phyloP scores from a whole-genome alignment of 64 coral and sea anemone species.

The Porites lutea region DNA sequence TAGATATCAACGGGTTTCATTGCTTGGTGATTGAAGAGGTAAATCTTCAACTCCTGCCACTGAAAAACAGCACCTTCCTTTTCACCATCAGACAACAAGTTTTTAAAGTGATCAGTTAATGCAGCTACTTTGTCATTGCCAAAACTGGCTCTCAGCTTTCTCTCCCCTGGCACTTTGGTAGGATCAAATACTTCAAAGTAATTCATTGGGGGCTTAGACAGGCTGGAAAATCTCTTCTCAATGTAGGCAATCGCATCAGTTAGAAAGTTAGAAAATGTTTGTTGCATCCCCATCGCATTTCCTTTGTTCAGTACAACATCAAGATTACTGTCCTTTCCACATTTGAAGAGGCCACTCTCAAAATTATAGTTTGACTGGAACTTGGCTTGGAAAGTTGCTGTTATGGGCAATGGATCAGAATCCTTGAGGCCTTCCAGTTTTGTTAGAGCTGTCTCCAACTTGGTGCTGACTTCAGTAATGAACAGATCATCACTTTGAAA shows the following conservation, averaged over 20 bases:
- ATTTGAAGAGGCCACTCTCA: conserved; percentile 43
- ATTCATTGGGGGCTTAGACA: conserved; percentile 2
- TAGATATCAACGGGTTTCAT: conserved; percentile 10
- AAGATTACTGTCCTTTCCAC: conserved; percentile 32
- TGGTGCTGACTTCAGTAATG: no score
- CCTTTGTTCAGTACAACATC: conserved; percentile 13
- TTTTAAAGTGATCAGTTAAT: conserved; percentile 16
- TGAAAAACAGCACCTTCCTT: conserved; percentile 19
- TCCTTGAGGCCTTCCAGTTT: background rate
- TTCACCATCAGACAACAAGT: conserved; percentile 4
- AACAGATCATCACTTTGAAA: no score
- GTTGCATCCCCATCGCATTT: no score
- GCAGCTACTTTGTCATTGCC: background rate
- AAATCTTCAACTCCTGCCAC: conserved; percentile 16
- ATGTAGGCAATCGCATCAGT: no score
- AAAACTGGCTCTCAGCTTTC: conserved; percentile 14
- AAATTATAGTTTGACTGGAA: conserved; percentile 46
- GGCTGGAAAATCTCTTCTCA: background rate
- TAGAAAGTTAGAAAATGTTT: no score
- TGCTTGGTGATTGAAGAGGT: conserved; percentile 13
- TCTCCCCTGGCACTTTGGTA: conserved; percentile 8
- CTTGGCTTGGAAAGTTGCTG: conserved; percentile 32
- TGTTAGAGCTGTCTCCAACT: background rate
- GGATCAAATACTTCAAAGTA: conserved; percentile 20
- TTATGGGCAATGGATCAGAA: conserved; percentile 25